Conservation (phyloP, 2,113 vertebrate genomes). For the Salvelinus fontinalis region DNA sequence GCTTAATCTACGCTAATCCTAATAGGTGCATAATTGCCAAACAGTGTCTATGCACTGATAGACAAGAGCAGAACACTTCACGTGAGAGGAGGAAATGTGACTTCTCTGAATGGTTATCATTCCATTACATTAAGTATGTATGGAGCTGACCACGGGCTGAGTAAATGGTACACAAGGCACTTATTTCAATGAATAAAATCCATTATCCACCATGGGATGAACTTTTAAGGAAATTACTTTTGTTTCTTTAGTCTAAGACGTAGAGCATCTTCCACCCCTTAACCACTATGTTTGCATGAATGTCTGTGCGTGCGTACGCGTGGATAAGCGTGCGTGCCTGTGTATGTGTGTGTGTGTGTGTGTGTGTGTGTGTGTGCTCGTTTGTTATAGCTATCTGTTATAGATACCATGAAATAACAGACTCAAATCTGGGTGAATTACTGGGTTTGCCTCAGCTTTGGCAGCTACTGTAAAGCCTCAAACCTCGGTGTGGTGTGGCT, state of each 20-base stretch:
- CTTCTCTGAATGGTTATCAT: not conserved
- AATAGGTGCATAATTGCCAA: slow-evolving; percentile 48
- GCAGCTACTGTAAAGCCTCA: slow-evolving; percentile 65
- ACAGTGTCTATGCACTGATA: slow-evolving; percentile 28
- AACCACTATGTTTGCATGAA: not conserved
- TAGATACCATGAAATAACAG: slow-evolving; percentile 69
- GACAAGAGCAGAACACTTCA: slow-evolving; percentile 10
- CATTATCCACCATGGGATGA: too few species aligned
- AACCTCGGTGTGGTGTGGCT: slow-evolving; percentile 57
- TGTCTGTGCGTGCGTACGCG: slow-evolving; percentile 26
- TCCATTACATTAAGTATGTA: not conserved
- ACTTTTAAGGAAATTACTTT: too few species aligned
- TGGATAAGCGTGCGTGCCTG: slow-evolving; percentile 31
- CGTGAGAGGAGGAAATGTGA: not conserved
- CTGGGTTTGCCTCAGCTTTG: slow-evolving; percentile 68
- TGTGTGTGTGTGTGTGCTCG: slow-evolving; percentile 31
- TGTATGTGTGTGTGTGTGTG: slow-evolving; percentile 26
- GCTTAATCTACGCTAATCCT: slow-evolving; percentile 53
- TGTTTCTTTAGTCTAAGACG: not conserved
- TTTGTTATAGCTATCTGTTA: slow-evolving; percentile 52
- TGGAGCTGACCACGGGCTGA: not conserved
- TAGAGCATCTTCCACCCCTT: slow-evolving; percentile 12
- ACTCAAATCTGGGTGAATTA: slow-evolving; percentile 66
- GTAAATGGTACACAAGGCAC: not conserved
- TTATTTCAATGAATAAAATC: too few species aligned